These are phyloP conservation scores for Eulemur mongoz DNA, from an alignment of 2,797 vertebrate genomes.

Conservation along the genomic window DNA sequence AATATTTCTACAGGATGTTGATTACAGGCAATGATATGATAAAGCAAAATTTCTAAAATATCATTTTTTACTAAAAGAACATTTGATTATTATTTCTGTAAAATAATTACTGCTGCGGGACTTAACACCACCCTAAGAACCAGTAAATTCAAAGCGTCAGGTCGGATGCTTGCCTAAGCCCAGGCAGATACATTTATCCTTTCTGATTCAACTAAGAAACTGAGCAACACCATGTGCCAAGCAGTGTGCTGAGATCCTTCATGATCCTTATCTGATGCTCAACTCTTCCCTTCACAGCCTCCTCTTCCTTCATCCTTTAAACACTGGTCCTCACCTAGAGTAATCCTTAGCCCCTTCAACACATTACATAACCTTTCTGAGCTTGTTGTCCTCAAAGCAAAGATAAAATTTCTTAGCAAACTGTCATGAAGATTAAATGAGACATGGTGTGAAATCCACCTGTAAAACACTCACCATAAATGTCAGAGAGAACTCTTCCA, in stretches of 20 bases:
- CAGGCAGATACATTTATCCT: neutral
- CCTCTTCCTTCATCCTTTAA: no score
- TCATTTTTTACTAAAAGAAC: neutral
- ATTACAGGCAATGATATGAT: neutral
- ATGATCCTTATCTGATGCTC: fast-evolving
- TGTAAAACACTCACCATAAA: neutral
- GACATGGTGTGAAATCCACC: neutral
- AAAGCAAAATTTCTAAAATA: neutral
- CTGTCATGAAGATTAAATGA: neutral
- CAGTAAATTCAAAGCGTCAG: neutral
- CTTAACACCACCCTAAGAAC: neutral
- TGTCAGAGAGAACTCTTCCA: neutral
- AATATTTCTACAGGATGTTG: neutral
- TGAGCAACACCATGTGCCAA: fast-evolving
- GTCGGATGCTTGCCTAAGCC: no score
- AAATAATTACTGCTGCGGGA: neutral
- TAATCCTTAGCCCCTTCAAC: neutral
- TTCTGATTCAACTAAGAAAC: no score
- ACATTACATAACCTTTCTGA: neutral
- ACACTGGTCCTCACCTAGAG: neutral
- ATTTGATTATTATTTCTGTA: neutral
- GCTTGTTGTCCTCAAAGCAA: neutral
- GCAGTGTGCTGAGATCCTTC: neutral
- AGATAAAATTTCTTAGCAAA: neutral
- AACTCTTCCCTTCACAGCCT: no score